Base-by-base conservation (phyloP, 1,140 invertebrate species). In the Brachionus rotundiformis region DNA sequence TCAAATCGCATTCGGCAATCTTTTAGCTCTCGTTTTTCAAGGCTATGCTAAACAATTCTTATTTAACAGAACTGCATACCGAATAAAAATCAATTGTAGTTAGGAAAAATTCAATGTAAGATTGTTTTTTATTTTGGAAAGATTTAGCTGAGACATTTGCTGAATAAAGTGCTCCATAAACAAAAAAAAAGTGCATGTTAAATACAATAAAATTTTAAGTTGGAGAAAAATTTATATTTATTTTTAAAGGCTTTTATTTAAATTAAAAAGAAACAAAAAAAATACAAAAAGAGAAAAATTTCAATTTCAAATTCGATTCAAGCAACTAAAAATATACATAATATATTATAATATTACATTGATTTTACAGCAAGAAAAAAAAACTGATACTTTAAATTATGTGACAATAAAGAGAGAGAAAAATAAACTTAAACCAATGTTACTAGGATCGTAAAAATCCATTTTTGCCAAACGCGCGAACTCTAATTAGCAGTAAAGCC, bases 281-380 rank as follows among this genome's bases (percentile, higher is more conserved):
- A 68, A 68, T 68, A 68, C 63, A 68, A 68, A 68, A 68, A 33
- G 31, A 68, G 33, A 68, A 68, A 61, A 68, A 68, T 68, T 68
- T 68, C 63, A 68, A 68, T 68, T 68, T 68, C 29, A 68, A 68
- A 68, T 68, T 68, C 63, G 63, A 68, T 68, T 68, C 63, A 63
- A 63, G 29, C 16, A 68, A 68, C 29, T 36, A 68, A 68, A 36
- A 63, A 68, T n/a, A 68, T n/a, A 36, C 63, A 68, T 68, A 68
- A 68, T 68, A 68, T 68, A 68, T 68, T 68, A 68, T 68, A 68
- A 68, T 68, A 68, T n/a, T 36, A 68, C 63, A 68, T 68, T 68
- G 63, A 68, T 68, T 68, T 68, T 68, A 68, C 63, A 68, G 63
- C 63, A 68, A 41, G 39, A 41, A 41, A 41, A 68, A 29, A 29